Conservation (phyloP, 2,113 vertebrate genomes). For the Oenanthe melanoleuca region DNA sequence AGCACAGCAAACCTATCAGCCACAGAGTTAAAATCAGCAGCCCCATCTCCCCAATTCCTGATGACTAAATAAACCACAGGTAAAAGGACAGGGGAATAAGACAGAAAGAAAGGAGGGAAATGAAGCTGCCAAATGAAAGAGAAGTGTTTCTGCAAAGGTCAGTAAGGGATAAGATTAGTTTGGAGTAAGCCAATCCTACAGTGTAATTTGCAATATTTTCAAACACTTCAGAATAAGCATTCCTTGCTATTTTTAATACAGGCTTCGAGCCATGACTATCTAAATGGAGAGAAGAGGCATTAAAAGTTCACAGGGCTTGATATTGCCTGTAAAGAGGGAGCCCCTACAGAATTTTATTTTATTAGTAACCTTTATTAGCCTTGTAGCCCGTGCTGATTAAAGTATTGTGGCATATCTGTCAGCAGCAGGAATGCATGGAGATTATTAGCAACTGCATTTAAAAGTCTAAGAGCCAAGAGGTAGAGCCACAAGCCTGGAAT, state of each 20-base stretch:
- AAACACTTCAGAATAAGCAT: constrained; percentile 74
- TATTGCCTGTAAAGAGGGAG: constrained; percentile 71
- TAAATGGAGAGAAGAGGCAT: constrained; percentile 73
- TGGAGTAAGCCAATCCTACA: constrained; percentile 58
- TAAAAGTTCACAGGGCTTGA: constrained; percentile 77
- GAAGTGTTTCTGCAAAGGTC: constrained; percentile 73
- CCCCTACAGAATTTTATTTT: constrained; percentile 74
- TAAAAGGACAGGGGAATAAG: constrained; percentile 63
- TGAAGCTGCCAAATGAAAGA: constrained; percentile 74
- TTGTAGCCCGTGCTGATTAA: constrained; percentile 70
- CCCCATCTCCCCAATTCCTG: constrained; percentile 32
- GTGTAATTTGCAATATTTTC: constrained; percentile 76
- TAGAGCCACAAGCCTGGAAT: constrained; percentile 58
- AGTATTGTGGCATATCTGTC: constrained; percentile 68
- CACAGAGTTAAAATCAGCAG: constrained; percentile 35
- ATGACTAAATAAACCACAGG: constrained; percentile 71
- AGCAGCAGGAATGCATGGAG: constrained; percentile 64
- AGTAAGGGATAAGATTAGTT: constrained; percentile 70
- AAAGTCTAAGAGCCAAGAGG: constrained; percentile 70
- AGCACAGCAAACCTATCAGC: constrained; percentile 49
- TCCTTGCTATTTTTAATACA: constrained; percentile 71
- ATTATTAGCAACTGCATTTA: constrained; percentile 76
- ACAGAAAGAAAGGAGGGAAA: constrained; percentile 64
- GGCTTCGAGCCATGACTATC: constrained; percentile 74
- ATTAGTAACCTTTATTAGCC: constrained; percentile 76